phyloP scores from a whole-genome alignment of 2,113 vertebrate species.

The Odontophorus gujanensis region DNA sequence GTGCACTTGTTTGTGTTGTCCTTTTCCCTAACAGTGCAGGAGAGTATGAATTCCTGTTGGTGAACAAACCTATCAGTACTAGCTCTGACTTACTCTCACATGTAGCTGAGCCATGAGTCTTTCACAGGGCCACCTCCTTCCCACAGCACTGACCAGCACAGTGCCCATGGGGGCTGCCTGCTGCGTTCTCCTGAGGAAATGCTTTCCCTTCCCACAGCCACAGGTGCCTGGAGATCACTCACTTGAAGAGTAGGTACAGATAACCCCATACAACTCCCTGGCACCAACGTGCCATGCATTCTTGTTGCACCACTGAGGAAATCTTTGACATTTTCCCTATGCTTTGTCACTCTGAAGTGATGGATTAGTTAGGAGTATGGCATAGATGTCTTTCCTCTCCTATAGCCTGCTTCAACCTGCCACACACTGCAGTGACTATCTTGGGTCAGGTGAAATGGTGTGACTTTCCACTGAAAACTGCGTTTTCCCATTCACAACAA shows the following conservation, averaged over 20 bases:
- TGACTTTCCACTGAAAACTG: background rate
- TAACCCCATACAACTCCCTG: background rate
- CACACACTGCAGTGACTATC: background rate
- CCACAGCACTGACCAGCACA: background rate
- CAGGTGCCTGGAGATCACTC: background rate
- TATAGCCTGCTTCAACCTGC: background rate
- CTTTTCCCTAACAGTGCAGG: background rate
- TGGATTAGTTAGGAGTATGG: background rate
- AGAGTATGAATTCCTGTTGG: background rate
- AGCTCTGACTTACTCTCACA: background rate
- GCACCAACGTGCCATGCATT: background rate
- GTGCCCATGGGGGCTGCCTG: background rate
- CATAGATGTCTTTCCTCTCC: background rate
- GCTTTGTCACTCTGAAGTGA: background rate
- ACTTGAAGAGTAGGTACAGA: background rate
- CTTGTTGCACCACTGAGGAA: background rate
- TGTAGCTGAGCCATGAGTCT: accelerated
- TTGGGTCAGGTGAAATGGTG: accelerated
- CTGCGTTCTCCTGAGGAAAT: background rate
- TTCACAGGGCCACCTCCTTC: background rate
- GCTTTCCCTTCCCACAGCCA: background rate
- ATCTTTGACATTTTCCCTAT: background rate
- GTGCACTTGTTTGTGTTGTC: accelerated
- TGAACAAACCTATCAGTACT: background rate
- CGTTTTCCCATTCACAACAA: accelerated